Conservation (phyloP, 2,797 vertebrate species). For the Lepus townsendii region DNA sequence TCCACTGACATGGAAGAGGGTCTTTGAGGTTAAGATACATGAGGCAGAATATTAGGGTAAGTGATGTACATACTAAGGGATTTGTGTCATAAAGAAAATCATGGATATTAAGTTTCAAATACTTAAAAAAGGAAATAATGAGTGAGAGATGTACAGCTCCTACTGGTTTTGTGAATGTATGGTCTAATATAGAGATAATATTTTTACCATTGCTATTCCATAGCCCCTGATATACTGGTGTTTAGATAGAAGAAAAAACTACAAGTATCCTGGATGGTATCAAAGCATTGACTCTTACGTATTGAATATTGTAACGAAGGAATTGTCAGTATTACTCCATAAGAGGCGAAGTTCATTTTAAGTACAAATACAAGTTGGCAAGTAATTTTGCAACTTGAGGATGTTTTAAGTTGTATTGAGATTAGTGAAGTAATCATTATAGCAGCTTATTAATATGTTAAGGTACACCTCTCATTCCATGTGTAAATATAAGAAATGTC, state of each 20-base stretch:
- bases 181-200: not conserved
- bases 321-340: not conserved
- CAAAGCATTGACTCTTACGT: not conserved
- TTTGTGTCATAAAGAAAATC: conserved; percentile 28
- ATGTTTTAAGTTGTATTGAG: not conserved
- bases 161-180: not conserved
- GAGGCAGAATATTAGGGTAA: not conserved
- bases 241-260: not conserved
- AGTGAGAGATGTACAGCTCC: not conserved
- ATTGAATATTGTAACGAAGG: not conserved
- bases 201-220: not conserved
- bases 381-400: conserved; percentile 22
- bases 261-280: not conserved
- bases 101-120: not conserved
- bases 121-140: not conserved
- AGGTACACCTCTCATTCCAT: not conserved
- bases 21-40: not conserved
- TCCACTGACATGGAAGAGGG: not conserved
- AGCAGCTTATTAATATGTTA: not conserved
- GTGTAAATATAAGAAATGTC: conserved; percentile 9
- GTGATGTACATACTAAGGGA: not conserved
- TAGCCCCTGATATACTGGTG: not conserved
- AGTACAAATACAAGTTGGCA: not conserved
- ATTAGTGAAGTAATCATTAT: not conserved
- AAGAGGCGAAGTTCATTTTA: conserved; percentile 24